Percentiles rank a stretch among this genome's conserved stretches.
phyloP scores from a whole-genome alignment of 2,797 vertebrate species.

The Heteromormyrus szaboi region DNA sequence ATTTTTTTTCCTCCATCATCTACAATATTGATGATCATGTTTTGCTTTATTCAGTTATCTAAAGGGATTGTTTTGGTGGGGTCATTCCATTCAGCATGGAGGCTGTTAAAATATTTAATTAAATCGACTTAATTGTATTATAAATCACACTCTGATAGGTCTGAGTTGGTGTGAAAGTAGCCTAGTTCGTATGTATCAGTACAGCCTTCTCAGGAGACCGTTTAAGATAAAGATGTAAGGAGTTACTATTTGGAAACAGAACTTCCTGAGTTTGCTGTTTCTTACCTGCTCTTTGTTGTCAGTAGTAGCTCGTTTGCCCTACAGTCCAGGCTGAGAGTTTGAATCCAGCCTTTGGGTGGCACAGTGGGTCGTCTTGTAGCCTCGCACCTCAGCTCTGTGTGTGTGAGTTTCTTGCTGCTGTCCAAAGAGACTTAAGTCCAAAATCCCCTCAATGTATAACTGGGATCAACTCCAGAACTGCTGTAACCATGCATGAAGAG shows the following conservation, averaged over 20 bases:
- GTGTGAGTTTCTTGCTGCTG: neutral
- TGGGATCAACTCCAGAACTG: neutral
- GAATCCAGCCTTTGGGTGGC: neutral
- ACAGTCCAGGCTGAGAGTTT: neutral
- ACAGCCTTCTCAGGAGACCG: neutral
- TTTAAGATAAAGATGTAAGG: neutral
- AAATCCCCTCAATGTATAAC: neutral
- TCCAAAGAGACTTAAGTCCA: neutral
- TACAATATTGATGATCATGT: neutral
- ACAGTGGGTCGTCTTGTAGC: neutral
- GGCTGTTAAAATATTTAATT: neutral
- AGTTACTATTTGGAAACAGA: neutral
- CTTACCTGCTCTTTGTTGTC: neutral
- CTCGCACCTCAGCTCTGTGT: neutral
- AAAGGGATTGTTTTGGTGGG: neutral
- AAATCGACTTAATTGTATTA: slow-evolving; percentile 1
- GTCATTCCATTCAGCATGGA: neutral
- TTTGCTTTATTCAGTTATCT: neutral
- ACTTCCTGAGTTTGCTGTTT: neutral
- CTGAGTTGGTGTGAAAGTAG: neutral
- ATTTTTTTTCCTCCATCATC: neutral
- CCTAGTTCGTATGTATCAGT: neutral
- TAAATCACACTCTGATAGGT: neutral
- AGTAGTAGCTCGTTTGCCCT: neutral
- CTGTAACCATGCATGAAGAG: neutral